Base-by-base conservation (phyloP, 2,797 vertebrate species). In the Pseudochaenichthys georgianus region DNA sequence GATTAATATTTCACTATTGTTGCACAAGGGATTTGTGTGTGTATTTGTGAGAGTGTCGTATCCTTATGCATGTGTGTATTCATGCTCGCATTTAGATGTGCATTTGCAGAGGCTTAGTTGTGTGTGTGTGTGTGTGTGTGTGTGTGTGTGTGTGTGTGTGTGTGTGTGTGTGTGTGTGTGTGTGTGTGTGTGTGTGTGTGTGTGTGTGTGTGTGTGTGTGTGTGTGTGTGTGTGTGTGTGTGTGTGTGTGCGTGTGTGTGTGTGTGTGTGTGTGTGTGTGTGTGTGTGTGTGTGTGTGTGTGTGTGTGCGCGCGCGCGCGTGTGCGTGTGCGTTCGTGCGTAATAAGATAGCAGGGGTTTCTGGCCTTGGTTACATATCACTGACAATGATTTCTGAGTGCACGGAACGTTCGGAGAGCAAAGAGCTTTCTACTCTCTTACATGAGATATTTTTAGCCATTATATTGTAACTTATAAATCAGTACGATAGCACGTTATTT, bases 1-100 rank as follows among this genome's bases (percentile, higher is more conserved):
- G 81, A 89, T 90, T 83, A 85, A 87, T 86, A 84, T 89, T 87
- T 84, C 78, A 88, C 86, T 41, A 79, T 83, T 86, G 81, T 86
- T 82, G 71, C 78, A 77, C 74, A 68, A 73, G 52, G 75, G 64
- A 81, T 87, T 83, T 75, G 52, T 61, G 38, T 51, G 43, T 64
- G 48, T 23, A 5, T 54, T 8, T 69, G 34, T 70, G 46, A 3
- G 21, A 3, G 68, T 31, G 16, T 46, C 54, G 21, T 58, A 50
- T 53, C n/a, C 28, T 10, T 60, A 34, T 13, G n/a, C 50, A 51
- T 51, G n/a, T 75, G 52, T 61, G 78, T 60, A n/a, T 70, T 54
- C 13, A 47, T 59, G 51, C 0, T 7, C 41, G 73, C 9, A 38
- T 72, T 17, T 61, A 46, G n/a, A n/a, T 52, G 52, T 68, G 54